Percentiles rank a stretch among this genome's conserved stretches.
Conservation (phyloP, 2,797 vertebrate genomes). For the Garrulus glandarius region DNA sequence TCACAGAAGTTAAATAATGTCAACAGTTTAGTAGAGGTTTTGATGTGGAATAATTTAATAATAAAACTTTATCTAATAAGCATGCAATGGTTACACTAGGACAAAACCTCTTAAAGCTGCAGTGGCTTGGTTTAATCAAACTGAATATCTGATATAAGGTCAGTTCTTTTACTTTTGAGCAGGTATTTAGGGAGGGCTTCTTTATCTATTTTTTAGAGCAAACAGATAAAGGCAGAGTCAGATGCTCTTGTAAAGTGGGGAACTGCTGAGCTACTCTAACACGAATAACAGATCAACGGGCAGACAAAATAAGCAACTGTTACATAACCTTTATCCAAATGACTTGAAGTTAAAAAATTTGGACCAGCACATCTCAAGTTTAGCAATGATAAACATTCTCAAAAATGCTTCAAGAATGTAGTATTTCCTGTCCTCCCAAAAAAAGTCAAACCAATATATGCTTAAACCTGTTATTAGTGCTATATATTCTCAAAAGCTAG, state of each 20-base stretch:
- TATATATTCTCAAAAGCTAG: not conserved
- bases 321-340: not conserved
- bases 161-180: not conserved
- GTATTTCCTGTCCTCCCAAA: conserved; percentile 18
- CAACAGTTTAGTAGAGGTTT: conserved; percentile 93
- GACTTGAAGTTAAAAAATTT: not conserved
- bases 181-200: conserved; percentile 31
- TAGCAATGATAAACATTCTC: not conserved
- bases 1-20: conserved; percentile 92
- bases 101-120: conserved; percentile 78
- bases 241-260: not conserved
- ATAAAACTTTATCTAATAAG: conserved; percentile 75
- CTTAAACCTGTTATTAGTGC: conserved; percentile 2
- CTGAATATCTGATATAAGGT: not conserved
- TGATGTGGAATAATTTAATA: conserved; percentile 78
- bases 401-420: not conserved
- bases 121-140: conserved; percentile 66
- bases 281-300: not conserved
- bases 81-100: conserved; percentile 78
- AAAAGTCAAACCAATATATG: not conserved
- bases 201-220: not conserved
- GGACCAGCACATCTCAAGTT: not conserved
- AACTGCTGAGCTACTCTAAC: conserved; percentile 12
- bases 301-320: not conserved
- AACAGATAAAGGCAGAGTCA: conserved; percentile 4